Evolutionary conservation across 2,797 vertebrate genomes (phyloP), one percentile per base, ranked within the genome.

Genomic region (Smutsia temminckii): DNA sequence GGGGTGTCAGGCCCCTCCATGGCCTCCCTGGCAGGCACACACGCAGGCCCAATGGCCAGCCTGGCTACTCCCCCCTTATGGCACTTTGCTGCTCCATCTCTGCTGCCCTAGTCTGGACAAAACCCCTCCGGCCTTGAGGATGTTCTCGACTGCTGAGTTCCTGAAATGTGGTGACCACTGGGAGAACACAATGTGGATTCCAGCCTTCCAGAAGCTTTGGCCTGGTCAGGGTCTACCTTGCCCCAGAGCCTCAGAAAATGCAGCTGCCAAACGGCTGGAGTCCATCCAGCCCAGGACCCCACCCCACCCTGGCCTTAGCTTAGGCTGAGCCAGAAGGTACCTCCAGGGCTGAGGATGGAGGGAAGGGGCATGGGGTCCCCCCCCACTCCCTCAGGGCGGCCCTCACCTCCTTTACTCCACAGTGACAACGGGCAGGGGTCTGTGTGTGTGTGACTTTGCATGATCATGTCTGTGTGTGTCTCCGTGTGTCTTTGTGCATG

Each of bases 21-120:
- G 49, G 21, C 59, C 14, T 1, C 40, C 46, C 17, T 0, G 0
- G 18, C 21, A 2, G 64, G 27, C 6, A 4, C 27, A 3, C 3
- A 1, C 0, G 20, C 37, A 23, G 77, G 32, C 72, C n/a, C 0
- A 0, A 3, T 1, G 29, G 34, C 46, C 8, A 14, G n/a, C 25
- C 18, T 1, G 8, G 51, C 79, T 46, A 72, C 92, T 85, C n/a
- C 13, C n/a, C 16, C 18, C 42, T 97, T 85, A 74, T 87, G 87
- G 37, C 90, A 85, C 89, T 1, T 74, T 89, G n/a, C 79, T 89
- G 78, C 95, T 93, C 64, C 85, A 6, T 14, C 59, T 63, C 57
- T 40, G 32, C 46, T 37, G 8, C 13, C 75, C 40, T 46, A 29
- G 29, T 49, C 81, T 66, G 1, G 9, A 23, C 8, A 27, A 16